Evolutionary conservation across 2,888 invertebrate genomes (phyloP).

Genomic region (Lycophotia porphyrea): DNA sequence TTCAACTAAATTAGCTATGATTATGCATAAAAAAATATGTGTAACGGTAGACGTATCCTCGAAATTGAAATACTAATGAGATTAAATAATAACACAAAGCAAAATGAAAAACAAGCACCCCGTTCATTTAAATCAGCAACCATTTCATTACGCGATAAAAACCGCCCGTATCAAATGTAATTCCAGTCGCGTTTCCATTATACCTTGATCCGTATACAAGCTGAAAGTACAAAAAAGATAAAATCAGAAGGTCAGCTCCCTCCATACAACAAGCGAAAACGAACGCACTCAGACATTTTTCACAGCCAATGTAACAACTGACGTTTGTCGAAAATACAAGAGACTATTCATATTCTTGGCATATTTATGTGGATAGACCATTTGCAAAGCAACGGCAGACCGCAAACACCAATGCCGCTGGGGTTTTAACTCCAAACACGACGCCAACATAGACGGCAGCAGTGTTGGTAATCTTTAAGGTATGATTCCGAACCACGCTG

Average conservation of each 20-base stretch:
- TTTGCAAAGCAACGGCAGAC: not conserved
- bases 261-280: not conserved
- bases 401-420: no score
- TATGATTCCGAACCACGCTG: no score
- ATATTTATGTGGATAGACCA: not conserved
- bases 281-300: not conserved
- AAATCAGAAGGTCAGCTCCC: constrained; percentile 6
- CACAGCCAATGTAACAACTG: not conserved
- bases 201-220: constrained; percentile 51
- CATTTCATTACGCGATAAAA: constrained; percentile 64
- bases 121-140: constrained; percentile 55
- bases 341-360: not conserved
- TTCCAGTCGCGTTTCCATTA: constrained; percentile 56
- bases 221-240: constrained; percentile 33
- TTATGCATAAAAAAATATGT: not conserved
- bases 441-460: not conserved
- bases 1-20: not conserved
- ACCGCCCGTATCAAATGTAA: constrained; percentile 55
- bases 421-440: not conserved
- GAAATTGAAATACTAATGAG: not conserved
- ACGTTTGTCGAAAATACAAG: not conserved
- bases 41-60: not conserved
- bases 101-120: constrained; percentile 20
- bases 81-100: not conserved
- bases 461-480: not conserved